Evolutionary conservation across 1,140 invertebrate species (phyloP).

Genomic region (Steinernema khuongi): DNA sequence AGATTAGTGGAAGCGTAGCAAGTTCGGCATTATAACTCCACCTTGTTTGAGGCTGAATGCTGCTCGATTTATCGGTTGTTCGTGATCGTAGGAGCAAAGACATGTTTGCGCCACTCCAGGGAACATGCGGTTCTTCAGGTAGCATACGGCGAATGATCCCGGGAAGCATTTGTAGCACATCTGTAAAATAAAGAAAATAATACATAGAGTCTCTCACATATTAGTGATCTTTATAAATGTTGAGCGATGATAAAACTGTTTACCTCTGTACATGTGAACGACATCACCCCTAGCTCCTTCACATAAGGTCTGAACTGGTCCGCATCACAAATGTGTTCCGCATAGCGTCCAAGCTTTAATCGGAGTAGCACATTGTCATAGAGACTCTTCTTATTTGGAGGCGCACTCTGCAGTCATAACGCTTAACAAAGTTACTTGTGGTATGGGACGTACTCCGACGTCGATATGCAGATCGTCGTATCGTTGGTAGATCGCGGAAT

Average conservation of each 20-base stretch:
- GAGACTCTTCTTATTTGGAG: not conserved
- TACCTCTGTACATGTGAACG: not conserved
- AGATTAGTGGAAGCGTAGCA: not conserved
- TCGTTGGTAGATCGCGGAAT: not conserved
- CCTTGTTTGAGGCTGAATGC: conserved; percentile 3
- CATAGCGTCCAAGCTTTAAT: conserved; percentile 3
- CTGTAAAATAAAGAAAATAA: not conserved
- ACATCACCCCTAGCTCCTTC: not conserved
- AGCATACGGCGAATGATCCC: conserved; percentile 3
- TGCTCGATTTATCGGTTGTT: not conserved
- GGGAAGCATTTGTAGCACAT: conserved; percentile 10
- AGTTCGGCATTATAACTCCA: conserved; percentile 3
- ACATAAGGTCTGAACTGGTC: not conserved
- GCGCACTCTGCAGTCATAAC: not conserved
- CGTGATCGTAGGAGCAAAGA: not conserved
- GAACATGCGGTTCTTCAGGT: not conserved
- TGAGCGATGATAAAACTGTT: no score
- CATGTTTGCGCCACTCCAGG: conserved; percentile 3
- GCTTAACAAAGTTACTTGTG: not conserved
- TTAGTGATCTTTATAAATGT: no score
- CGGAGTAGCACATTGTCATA: not conserved
- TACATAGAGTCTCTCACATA: no score
- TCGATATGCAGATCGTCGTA: not conserved
- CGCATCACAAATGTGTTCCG: not conserved
- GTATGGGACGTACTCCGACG: not conserved